Evolutionary conservation across 2,797 vertebrate genomes (phyloP).

Genomic region (Erpetoichthys calabaricus): DNA sequence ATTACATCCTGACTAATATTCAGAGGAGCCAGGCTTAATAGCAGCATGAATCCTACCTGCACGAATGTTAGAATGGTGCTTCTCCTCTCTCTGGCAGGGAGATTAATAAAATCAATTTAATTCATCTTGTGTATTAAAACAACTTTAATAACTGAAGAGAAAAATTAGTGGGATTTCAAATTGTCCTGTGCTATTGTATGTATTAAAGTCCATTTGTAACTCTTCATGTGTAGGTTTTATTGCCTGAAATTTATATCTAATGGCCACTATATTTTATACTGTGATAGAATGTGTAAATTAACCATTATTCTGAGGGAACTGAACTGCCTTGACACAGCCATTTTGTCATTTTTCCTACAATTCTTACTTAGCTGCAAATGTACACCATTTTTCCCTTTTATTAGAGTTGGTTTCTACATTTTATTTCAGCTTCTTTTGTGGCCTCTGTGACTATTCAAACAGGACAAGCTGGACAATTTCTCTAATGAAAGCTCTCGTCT

Average conservation of each 20-base stretch:
- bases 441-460: no score
- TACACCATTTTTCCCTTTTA: no score
- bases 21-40: not conserved
- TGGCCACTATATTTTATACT: slow-evolving; percentile 2
- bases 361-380: no score
- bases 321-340: not conserved
- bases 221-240: not conserved
- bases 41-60: not conserved
- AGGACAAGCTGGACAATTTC: no score
- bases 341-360: no score
- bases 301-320: not conserved
- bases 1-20: not conserved
- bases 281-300: not conserved
- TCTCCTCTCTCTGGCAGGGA: not conserved
- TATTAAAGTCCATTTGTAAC: not conserved
- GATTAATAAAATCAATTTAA: not conserved
- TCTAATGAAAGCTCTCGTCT: no score
- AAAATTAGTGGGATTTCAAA: not conserved
- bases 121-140: not conserved
- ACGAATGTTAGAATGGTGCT: not conserved
- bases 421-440: no score
- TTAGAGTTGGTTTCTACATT: no score
- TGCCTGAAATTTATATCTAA: not conserved
- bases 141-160: not conserved
- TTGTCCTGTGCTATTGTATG: not conserved